Percentiles rank a stretch among this genome's conserved stretches.
Evolutionary conservation across 2,113 vertebrate species (phyloP).

Genomic region (Anhinga rufa): DNA sequence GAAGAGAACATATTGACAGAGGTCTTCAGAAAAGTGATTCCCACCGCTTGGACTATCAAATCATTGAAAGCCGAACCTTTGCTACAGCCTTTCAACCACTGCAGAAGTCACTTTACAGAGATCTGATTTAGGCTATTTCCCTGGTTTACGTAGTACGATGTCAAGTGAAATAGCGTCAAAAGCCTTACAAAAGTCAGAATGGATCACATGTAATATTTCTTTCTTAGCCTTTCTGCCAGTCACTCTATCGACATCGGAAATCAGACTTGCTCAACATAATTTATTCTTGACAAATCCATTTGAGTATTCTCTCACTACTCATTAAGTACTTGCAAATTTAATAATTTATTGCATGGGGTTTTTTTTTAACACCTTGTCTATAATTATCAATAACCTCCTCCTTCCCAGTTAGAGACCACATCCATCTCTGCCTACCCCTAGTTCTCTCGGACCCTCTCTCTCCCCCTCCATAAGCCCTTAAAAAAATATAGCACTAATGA

Average conservation of each 20-base stretch:
- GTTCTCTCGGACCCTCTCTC: background rate
- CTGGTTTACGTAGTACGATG: background rate
- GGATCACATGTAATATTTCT: background rate
- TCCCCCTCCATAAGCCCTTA: background rate
- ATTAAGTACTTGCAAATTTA: background rate
- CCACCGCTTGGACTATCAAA: background rate
- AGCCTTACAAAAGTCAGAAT: conserved; percentile 19
- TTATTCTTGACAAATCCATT: conserved; percentile 3
- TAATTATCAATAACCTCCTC: background rate
- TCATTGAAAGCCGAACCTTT: background rate
- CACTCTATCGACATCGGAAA: background rate
- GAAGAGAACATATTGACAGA: background rate
- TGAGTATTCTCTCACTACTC: background rate
- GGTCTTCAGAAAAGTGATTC: background rate
- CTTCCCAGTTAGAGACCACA: background rate
- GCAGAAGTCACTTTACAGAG: background rate
- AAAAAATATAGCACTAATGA: background rate
- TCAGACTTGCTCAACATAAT: background rate
- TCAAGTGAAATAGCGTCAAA: conserved; percentile 46
- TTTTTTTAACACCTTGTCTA: background rate
- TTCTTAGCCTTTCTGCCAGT: background rate
- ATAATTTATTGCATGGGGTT: background rate
- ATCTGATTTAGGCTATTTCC: background rate
- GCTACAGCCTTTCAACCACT: background rate
- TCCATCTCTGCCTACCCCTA: background rate